A percentile compares a stretch with the other conserved stretches of the same genome.
Conservation (phyloP, 2,113 vertebrate genomes). For the Macaca fascicularis region DNA sequence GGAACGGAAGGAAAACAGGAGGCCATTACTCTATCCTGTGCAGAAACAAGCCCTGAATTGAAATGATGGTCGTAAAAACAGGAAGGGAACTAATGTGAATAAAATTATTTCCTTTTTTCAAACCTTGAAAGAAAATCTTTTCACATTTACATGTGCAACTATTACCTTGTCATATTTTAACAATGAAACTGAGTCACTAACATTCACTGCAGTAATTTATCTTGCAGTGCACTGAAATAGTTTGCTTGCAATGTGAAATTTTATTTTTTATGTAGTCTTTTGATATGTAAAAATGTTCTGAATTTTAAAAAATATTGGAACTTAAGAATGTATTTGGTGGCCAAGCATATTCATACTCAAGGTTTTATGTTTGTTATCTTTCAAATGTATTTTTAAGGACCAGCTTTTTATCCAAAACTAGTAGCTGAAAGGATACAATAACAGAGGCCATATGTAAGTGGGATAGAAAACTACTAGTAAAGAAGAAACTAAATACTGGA, state of each 20-base stretch:
- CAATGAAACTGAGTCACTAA: not conserved
- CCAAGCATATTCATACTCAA: not conserved
- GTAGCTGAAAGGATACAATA: not conserved
- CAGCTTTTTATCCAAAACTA: not conserved
- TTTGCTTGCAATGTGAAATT: not conserved
- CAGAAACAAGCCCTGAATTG: not conserved
- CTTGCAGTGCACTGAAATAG: not conserved
- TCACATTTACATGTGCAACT: not conserved
- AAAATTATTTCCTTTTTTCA: not conserved
- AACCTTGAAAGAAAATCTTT: constrained; percentile 46
- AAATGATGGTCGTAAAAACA: not conserved
- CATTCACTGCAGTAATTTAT: constrained; percentile 1
- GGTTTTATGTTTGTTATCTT: not conserved
- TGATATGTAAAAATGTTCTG: not conserved
- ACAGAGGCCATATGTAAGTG: not conserved
- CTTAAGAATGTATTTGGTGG: not conserved
- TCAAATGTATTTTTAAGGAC: not conserved
- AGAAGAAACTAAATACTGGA: not conserved
- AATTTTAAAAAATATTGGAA: not conserved
- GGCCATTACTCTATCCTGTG: not conserved
- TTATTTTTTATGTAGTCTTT: not conserved
- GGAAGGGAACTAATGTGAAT: not conserved
- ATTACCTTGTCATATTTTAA: constrained; percentile 30
- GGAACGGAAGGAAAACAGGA: not conserved
- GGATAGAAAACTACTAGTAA: not conserved